Evolutionary conservation across 2,888 invertebrate genomes (phyloP), one percentile per base, ranked within the genome.

Genomic region (Eustalomyia histrio): DNA sequence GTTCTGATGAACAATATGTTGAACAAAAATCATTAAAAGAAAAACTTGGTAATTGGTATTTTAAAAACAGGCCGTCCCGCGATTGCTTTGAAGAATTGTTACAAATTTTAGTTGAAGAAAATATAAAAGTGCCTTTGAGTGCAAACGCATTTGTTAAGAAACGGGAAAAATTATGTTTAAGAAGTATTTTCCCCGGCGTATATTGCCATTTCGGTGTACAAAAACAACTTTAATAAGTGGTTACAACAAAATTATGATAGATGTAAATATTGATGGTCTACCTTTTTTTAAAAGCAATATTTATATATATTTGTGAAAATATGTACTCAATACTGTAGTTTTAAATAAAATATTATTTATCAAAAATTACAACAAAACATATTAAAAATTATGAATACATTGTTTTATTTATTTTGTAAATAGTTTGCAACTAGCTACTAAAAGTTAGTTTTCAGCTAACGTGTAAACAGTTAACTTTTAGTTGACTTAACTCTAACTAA

Each of bases 251-350:
- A 72, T 78, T 33, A 9, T 24, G 8, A 35, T 69, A 29, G 69
- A 79, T 53, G 55, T 74, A 9, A 79, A 79, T 58, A 79, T 79
- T 63, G 73, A 73, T 39, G 73, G 78, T 33, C 58, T 78, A 47
- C 72, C 73, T 0, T 68, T 79, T 47, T 73, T 50, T 39, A 73
- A 60, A 68, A 71, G 71, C 17, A n/a, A n/a, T n/a, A n/a, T n/a
- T n/a, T n/a, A n/a, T n/a, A n/a, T n/a, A n/a, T n/a, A n/a, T n/a
- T n/a, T n/a, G n/a, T n/a, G n/a, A n/a, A n/a, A n/a, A n/a, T n/a
- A n/a, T n/a, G n/a, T n/a, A n/a, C n/a, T n/a, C n/a, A n/a, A n/a
- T n/a, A n/a, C n/a, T n/a, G n/a, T n/a, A n/a, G n/a, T n/a, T n/a
- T n/a, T n/a, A n/a, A n/a, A n/a, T n/a, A n/a, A n/a, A n/a, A n/a